Percentiles rank a stretch among this genome's conserved stretches.
Evolutionary conservation across 1,140 invertebrate species (phyloP).

Genomic region (Scaptodrosophila lebanonensis): DNA sequence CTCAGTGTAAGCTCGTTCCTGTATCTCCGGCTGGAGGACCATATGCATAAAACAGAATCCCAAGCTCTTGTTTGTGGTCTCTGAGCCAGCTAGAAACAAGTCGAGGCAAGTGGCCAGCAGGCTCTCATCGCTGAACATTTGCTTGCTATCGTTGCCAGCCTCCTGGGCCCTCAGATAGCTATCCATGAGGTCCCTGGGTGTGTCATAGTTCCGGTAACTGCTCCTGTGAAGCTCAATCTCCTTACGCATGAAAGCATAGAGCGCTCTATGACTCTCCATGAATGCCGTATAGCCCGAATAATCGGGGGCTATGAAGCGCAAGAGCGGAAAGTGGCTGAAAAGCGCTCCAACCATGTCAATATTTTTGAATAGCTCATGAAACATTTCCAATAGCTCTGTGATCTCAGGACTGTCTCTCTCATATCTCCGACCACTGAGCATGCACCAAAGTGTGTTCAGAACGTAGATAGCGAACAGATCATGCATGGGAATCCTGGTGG

Average conservation of each 20-base stretch:
- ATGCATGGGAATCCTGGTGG: slow-evolving; percentile 81
- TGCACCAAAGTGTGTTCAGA: slow-evolving; percentile 90
- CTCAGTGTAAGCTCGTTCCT: slow-evolving; percentile 87
- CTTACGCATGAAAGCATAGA: slow-evolving; percentile 85
- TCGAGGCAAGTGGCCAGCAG: slow-evolving; percentile 87
- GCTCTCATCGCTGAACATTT: slow-evolving; percentile 81
- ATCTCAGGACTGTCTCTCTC: slow-evolving; percentile 83
- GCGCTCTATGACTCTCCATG: slow-evolving; percentile 82
- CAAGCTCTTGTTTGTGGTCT: slow-evolving; percentile 88
- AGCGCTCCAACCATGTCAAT: slow-evolving; percentile 87
- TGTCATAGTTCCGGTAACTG: slow-evolving; percentile 80
- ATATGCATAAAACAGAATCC: slow-evolving; percentile 88
- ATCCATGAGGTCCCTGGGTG: slow-evolving; percentile 90
- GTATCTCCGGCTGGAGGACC: slow-evolving; percentile 86
- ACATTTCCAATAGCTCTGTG: slow-evolving; percentile 82
- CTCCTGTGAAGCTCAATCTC: slow-evolving; percentile 87
- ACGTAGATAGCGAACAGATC: slow-evolving; percentile 86
- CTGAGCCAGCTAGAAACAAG: slow-evolving; percentile 89
- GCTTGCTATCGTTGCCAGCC: slow-evolving; percentile 77
- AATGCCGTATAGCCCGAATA: slow-evolving; percentile 87
- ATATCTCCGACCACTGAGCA: slow-evolving; percentile 88
- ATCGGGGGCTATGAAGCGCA: slow-evolving; percentile 85
- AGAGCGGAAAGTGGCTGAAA: slow-evolving; percentile 87
- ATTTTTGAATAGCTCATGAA: slow-evolving; percentile 84
- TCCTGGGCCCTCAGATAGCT: slow-evolving; percentile 85